These are phyloP conservation scores for Diabrotica undecimpunctata DNA, from an alignment of 1,140 invertebrate species.

Conservation along the genomic window DNA sequence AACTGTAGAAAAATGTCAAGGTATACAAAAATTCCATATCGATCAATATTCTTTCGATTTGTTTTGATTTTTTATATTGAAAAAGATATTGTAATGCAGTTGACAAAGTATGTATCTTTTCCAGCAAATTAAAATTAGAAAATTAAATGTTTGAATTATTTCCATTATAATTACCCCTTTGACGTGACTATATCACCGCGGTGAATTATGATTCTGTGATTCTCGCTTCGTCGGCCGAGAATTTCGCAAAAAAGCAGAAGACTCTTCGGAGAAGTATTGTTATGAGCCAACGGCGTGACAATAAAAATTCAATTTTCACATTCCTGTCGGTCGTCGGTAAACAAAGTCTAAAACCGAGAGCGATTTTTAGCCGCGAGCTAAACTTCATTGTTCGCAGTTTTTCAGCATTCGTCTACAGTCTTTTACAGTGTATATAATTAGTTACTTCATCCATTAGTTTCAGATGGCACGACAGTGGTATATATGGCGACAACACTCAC, in stretches of 20 bases:
- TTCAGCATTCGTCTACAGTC: conserved; percentile 27
- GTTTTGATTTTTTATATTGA: no score
- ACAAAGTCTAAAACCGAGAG: conserved; percentile 2
- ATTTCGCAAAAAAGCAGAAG: conserved; percentile 18
- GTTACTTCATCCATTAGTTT: conserved; percentile 31
- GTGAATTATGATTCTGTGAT: conserved; percentile 18
- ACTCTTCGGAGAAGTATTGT: conserved; percentile 21
- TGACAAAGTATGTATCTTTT: no score
- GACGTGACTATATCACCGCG: neutral
- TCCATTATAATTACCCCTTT: neutral
- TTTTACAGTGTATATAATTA: conserved; percentile 38
- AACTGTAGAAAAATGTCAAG: no score
- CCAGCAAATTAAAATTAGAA: no score
- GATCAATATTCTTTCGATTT: no score
- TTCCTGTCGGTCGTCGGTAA: conserved; percentile 31
- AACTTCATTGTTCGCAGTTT: conserved; percentile 28
- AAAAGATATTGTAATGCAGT: no score
- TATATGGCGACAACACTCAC: conserved; percentile 21
- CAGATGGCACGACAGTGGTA: conserved; percentile 22
- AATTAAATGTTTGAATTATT: no score
- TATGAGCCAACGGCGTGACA: conserved; percentile 33
- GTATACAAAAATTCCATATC: no score
- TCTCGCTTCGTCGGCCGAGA: conserved; percentile 12
- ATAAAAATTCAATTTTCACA: conserved; percentile 43
- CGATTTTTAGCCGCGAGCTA: neutral